These are phyloP conservation scores for Trypoxylon attenuatum DNA, from an alignment of 2,888 invertebrate genomes.

Conservation along the genomic window DNA sequence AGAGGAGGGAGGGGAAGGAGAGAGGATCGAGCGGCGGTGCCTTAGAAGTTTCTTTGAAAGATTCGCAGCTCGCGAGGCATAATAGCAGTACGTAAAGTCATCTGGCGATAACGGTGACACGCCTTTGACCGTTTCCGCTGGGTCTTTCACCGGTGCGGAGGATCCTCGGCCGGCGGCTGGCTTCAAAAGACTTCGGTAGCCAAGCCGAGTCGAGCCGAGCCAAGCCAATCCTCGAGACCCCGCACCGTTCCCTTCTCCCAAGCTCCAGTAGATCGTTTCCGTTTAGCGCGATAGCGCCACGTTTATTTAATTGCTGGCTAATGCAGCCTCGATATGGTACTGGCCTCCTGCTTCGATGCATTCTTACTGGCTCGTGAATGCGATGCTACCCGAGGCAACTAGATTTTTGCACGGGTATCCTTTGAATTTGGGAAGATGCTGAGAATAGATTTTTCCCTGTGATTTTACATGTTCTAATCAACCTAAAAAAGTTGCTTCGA, in stretches of 20 bases:
- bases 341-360: too few relatives aligned
- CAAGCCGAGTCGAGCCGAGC: too few relatives aligned
- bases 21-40: conserved; percentile 45
- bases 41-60: conserved; percentile 66
- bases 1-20: not conserved
- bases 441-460: too few relatives aligned
- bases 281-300: conserved; percentile 27
- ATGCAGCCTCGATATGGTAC: too few relatives aligned
- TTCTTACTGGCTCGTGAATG: too few relatives aligned
- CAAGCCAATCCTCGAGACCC: too few relatives aligned
- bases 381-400: too few relatives aligned
- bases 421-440: too few relatives aligned
- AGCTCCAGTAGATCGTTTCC: conserved; percentile 40
- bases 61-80: conserved; percentile 59
- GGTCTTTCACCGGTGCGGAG: conserved; percentile 46
- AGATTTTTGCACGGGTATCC: too few relatives aligned
- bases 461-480: too few relatives aligned
- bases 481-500: too few relatives aligned
- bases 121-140: conserved; percentile 58
- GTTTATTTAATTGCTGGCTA: conserved; percentile 38
- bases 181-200: conserved; percentile 44
- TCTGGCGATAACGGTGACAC: conserved; percentile 61
- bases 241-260: conserved; percentile 10
- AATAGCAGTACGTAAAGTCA: conserved; percentile 58
- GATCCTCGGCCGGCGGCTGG: conserved; percentile 31